Percentiles rank a stretch among this genome's conserved stretches.
Conservation (phyloP, 2,113 vertebrate species). For the Zosterops lateralis region DNA sequence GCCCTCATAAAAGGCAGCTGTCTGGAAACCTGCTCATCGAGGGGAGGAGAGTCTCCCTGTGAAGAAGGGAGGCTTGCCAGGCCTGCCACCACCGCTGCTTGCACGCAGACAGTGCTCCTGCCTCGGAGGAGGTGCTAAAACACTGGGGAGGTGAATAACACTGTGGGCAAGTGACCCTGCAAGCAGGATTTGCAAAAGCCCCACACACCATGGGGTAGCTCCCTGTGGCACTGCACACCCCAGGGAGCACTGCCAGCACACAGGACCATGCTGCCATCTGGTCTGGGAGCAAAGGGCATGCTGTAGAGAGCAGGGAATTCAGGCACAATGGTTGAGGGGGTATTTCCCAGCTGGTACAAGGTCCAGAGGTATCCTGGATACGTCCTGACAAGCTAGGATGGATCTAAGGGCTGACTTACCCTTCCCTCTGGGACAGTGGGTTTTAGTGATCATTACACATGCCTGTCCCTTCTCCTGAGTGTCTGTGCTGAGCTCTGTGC, state of each 20-base stretch:
- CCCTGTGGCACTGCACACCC: not conserved
- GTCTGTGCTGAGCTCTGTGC: not conserved
- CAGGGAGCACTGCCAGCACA: not conserved
- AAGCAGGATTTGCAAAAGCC: not conserved
- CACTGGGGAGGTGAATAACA: not conserved
- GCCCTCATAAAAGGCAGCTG: not conserved
- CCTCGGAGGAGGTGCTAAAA: not conserved
- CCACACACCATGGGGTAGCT: accelerated
- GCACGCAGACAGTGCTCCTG: not conserved
- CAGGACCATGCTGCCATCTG: not conserved
- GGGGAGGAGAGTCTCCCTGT: not conserved
- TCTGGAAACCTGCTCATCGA: not conserved
- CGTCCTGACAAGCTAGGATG: not conserved
- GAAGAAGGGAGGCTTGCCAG: not conserved
- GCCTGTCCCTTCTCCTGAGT: not conserved
- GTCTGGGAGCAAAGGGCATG: not conserved
- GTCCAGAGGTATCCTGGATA: not conserved
- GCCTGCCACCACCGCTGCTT: not conserved
- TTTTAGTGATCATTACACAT: not conserved
- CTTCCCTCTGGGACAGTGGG: not conserved
- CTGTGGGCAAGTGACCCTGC: not conserved
- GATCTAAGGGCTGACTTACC: not conserved
- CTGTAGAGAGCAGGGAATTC: not conserved
- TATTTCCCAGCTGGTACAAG: not conserved
- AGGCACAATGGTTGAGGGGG: not conserved